Evolutionary conservation across 30 jellyfish, hydroid and myxozoan species (phyloP).

Genomic region (Mastigias papua): DNA sequence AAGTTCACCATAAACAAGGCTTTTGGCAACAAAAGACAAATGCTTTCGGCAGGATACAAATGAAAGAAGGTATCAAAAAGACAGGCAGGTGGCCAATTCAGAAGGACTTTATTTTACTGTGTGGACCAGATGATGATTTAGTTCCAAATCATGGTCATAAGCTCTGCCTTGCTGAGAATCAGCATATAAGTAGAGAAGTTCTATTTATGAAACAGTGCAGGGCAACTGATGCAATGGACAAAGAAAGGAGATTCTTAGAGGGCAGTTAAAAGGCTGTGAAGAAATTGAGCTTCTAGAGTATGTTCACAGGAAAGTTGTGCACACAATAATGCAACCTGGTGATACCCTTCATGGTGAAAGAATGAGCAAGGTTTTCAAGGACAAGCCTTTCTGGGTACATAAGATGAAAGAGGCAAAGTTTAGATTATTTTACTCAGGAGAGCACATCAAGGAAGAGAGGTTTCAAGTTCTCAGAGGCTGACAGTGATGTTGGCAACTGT

Average conservation of each 20-base stretch:
- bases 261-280: conserved; percentile 20
- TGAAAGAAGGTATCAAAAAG: conserved; percentile 11
- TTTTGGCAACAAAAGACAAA: conserved; percentile 14
- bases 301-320: conserved; percentile 43
- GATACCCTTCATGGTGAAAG: conserved; percentile 28
- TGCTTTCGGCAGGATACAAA: not conserved
- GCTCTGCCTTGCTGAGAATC: conserved; percentile 34
- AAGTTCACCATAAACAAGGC: conserved; percentile 18
- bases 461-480: not conserved
- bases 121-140: conserved; percentile 24
- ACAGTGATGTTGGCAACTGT: not conserved
- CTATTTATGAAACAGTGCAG: conserved; percentile 31
- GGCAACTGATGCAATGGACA: conserved; percentile 41
- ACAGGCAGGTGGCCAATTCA: conserved; percentile 16
- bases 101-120: conserved; percentile 17
- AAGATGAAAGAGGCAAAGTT: not conserved
- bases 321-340: conserved; percentile 29
- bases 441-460: not conserved
- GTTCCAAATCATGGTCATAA: conserved; percentile 36
- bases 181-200: conserved; percentile 17
- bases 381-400: conserved; percentile 13
- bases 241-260: conserved; percentile 33
- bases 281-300: conserved; percentile 36
- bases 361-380: conserved; percentile 28
- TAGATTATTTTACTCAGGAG: not conserved